phyloP scores from a whole-genome alignment of 2,797 vertebrate species.

The Micropoecilia bifurca region DNA sequence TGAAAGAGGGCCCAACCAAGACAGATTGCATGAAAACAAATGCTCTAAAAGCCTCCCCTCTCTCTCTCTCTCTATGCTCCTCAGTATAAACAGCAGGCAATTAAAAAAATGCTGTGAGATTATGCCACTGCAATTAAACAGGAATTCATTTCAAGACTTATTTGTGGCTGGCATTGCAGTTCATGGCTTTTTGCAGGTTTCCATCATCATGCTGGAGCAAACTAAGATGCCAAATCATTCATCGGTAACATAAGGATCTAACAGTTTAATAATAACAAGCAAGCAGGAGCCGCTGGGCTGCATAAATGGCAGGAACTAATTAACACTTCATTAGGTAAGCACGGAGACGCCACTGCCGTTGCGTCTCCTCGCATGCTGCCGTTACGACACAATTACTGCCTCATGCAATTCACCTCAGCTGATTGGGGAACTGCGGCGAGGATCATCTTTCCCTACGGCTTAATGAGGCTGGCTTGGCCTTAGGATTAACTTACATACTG shows the following conservation, averaged over 20 bases:
- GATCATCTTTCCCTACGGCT: slow-evolving; percentile 60
- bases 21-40: background rate
- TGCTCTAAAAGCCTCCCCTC: background rate
- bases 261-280: slow-evolving; percentile 42
- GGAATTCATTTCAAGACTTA: background rate
- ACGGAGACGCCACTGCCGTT: slow-evolving; percentile 27
- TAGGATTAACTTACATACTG: slow-evolving; percentile 45
- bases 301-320: slow-evolving; percentile 49
- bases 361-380: slow-evolving; percentile 15
- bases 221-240: slow-evolving; percentile 21
- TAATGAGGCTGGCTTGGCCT: slow-evolving; percentile 46
- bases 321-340: slow-evolving; percentile 62
- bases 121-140: background rate
- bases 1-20: background rate
- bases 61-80: background rate
- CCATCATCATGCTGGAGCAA: slow-evolving; percentile 12
- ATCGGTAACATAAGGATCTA: slow-evolving; percentile 35
- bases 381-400: slow-evolving; percentile 44
- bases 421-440: slow-evolving; percentile 28
- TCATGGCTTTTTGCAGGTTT: slow-evolving; percentile 16
- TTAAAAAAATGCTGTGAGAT: background rate
- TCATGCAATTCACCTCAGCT: slow-evolving; percentile 40
- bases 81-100: background rate
- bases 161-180: slow-evolving; percentile 3
- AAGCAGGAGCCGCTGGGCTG: slow-evolving; percentile 27